Evolutionary conservation across 2,113 vertebrate genomes (phyloP), one percentile per base, ranked within the genome.

Genomic region (Psittacula cyanocephala): DNA sequence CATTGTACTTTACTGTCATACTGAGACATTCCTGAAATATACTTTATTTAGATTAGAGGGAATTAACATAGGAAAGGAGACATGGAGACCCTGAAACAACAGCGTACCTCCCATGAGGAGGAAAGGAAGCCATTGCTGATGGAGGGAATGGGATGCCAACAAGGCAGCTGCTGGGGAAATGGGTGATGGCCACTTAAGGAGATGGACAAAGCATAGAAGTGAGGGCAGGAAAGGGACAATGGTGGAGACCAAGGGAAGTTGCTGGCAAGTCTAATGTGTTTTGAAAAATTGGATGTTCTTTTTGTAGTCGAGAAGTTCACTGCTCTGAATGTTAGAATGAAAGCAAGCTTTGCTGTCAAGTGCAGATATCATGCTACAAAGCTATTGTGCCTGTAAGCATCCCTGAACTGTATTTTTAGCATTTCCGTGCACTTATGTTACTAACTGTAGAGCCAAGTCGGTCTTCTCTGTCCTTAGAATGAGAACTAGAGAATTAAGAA

Each of bases 271-370:
- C 3, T 70, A 65, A 43, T 28, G 11, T 22, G 16, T 27, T 47
- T 86, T 64, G 78, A 13, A 69, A 89, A 79, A 47, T 3, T 10
- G 13, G 39, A 17, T 55, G 10, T 33, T 74, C 11, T 74, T 70
- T 86, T 68, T 46, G 10, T 50, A 80, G 25, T 57, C 72, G 43
- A 33, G 41, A 62, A 52, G 9, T 62, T 70, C 35, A 43, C 35
- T 0, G 0, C 22, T 71, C 24, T 76, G 46, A 16, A 17, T 80
- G 23, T 81, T 49, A 63, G 0, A 1, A 44, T 74, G 39, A 35
- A 93, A 63, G 11, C 0, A 1, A 50, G 13, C n/a, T 55, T 78
- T 47, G 35, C 31, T 59, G 35, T n/a, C 20, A 55, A 22, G 33
- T 65, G 55, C 71, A 49, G 53, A 64, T n/a, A 49, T 76, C 18